Base-by-base conservation (phyloP, 1,140 invertebrate species). In the Cherax destructor region DNA sequence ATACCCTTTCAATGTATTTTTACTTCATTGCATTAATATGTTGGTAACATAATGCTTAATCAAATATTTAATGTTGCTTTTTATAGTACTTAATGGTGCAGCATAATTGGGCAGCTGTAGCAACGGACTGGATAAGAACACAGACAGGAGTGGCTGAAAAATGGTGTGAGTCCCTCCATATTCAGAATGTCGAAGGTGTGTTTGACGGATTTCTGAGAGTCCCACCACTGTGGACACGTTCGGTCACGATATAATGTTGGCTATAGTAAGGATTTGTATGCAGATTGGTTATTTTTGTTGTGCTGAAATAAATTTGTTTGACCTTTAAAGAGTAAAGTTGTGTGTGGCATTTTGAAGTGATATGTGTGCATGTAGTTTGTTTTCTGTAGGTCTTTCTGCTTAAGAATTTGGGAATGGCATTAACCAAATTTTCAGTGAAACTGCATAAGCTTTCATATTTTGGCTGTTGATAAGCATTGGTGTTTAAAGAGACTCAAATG, bases 31-130 rank as follows among this genome's bases (percentile, higher is more conserved):
- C 30, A 41, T 41, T 41, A 41, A 56, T 13, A 56, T 3, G 52
- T 9, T 56, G 52, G 9, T 56, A 56, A 56, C 6, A 13, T 5
- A 56, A 10, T 13, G 3, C 52, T 56, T 56, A 56, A 56, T 56
- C 9, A 56, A 10, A 13, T 56, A 56, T 1, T 56, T 56, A 5
- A 56, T 56, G 52, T 56, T 65, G 61, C 21, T 18, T 65, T 41
- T 95, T 95, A 74, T 94, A 97, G 95, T 99, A 98, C 94, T n/a
- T 95, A 95, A 18, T 99, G 99, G 99, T 99, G 99, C 94, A 95
- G 97, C 1, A 95, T 95, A 4, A 94, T 97, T 16, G 96, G 96
- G 49, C 96, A n/a, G 97, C 85, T 99, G 98, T 94, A 99, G 98
- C 21, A 97, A 97, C 93, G 98, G 98, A n/a, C 96, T 97, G 6